Evolutionary conservation across 1,140 invertebrate genomes (phyloP).

Genomic region (Philopotamus ludificatus): DNA sequence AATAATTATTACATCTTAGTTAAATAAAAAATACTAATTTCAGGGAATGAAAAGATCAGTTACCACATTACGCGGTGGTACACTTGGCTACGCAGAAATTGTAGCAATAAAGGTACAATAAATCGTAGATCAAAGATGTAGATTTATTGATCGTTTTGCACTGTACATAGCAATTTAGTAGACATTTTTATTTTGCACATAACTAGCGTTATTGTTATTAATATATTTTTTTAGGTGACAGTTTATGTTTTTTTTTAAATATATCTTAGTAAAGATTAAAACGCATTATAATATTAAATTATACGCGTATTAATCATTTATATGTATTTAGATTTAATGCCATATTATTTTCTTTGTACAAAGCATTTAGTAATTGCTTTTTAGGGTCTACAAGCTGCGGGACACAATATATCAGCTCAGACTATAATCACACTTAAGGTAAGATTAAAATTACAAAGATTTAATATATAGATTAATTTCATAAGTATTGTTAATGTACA

Average conservation of each 20-base stretch:
- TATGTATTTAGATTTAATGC: constrained; percentile 24
- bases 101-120: constrained; percentile 88
- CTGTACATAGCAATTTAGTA: no score
- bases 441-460: no score
- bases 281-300: neutral
- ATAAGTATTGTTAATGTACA: no score
- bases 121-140: neutral
- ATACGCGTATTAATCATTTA: neutral
- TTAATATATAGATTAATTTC: no score
- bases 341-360: constrained; percentile 8
- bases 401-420: constrained; percentile 84
- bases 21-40: constrained; percentile 25
- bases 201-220: no score
- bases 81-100: constrained; percentile 88
- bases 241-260: no score
- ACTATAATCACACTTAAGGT: constrained; percentile 89
- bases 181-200: no score
- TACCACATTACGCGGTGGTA: constrained; percentile 81
- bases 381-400: constrained; percentile 84
- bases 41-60: constrained; percentile 90
- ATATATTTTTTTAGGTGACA: neutral
- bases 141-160: no score
- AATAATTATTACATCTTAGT: no score
- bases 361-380: constrained; percentile 46
- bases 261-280: no score